Evolutionary conservation across 2,797 vertebrate species (phyloP).

Genomic region (Notoglanidium macrostoma): DNA sequence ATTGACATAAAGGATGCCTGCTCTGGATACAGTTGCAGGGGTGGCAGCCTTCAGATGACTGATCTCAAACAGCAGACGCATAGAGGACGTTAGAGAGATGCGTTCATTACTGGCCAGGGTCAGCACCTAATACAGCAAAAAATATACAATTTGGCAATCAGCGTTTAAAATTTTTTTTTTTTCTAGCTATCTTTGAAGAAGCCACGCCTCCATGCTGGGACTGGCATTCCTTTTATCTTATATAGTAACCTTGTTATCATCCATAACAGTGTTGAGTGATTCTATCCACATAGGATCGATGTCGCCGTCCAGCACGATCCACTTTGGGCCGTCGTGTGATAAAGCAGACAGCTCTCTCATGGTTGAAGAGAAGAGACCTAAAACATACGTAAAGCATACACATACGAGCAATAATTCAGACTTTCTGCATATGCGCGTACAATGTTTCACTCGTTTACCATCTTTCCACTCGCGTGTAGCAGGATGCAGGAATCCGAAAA

Average conservation of each 20-base stretch:
- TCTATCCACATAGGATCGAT: slow-evolving; percentile 82
- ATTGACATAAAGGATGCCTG: slow-evolving; percentile 78
- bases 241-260: slow-evolving; percentile 76
- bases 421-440: neutral
- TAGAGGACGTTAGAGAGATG: slow-evolving; percentile 74
- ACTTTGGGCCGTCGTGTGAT: slow-evolving; percentile 73
- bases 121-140: slow-evolving; percentile 67
- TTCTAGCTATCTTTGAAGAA: neutral
- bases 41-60: slow-evolving; percentile 75
- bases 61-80: slow-evolving; percentile 82
- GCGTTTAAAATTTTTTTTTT: neutral
- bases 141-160: no score
- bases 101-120: slow-evolving; percentile 79
- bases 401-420: slow-evolving; percentile 8
- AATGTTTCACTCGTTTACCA: slow-evolving; percentile 63
- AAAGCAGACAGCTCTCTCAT: slow-evolving; percentile 77
- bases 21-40: slow-evolving; percentile 78
- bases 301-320: slow-evolving; percentile 80
- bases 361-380: slow-evolving; percentile 76
- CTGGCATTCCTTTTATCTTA: neutral
- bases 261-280: slow-evolving; percentile 81
- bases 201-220: neutral
- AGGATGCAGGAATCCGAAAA: slow-evolving; percentile 79
- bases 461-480: slow-evolving; percentile 80
- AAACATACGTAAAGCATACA: neutral